Evolutionary conservation across 2,888 invertebrate genomes (phyloP), one percentile per base, ranked within the genome.

Genomic region (Synergus japonicus): DNA sequence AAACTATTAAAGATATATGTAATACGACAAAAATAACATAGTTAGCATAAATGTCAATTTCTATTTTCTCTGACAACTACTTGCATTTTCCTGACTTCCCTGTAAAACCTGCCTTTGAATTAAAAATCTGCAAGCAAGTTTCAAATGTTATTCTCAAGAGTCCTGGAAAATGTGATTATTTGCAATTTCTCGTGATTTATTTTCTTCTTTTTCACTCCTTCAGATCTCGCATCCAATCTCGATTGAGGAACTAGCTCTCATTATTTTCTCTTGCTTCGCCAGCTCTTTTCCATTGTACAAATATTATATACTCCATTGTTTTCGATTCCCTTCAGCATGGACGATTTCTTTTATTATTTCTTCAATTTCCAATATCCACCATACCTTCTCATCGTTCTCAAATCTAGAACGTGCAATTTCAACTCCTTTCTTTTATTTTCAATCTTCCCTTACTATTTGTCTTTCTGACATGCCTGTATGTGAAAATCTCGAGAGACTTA

Each of bases 251-350:
- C 54, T 54, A n/a, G 15, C 54, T n/a, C 54, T 54, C 54, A 54
- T 54, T n/a, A n/a, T 54, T 54, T 54, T 54, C 54, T 54, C 54
- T 29, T 29, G 29, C 29, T 29, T 29, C 29, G 29, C 29, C 3
- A 29, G 29, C 3, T 29, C 29, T 54, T 54, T 54, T 54, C 54
- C 54, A 13, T 44, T 44, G 43, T 66, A 18, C 43, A 29, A 29
- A 29, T 67, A 44, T 18, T 67, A 44, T 12, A 44, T 46, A 49
- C 46, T 29, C 22, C 18, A 46, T 4, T 41, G 29, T 44, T 69
- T 69, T 46, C 67, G 46, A 69, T 69, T 69, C 54, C 54, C 54
- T 54, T 54, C 54, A 15, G 54, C 54, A 54, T 69, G 67, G 46
- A 10, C 22, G 29, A 7, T n/a, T 12, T 54, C 67, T 44, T 46